These are phyloP conservation scores for Serilophus lunatus DNA, from an alignment of 2,113 vertebrate genomes.

Conservation along the genomic window DNA sequence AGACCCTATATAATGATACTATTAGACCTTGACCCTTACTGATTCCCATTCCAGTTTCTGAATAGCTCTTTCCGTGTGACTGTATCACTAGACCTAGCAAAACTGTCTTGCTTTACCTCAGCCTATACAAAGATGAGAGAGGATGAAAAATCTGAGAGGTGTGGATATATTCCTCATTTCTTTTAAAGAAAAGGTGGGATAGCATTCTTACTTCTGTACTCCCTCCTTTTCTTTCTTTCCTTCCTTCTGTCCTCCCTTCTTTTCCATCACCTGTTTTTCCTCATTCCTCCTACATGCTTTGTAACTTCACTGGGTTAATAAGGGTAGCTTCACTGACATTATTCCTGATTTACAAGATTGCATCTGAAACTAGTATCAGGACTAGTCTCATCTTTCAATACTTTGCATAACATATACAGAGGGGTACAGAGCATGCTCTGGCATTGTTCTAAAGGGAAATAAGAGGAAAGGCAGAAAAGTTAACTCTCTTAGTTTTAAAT, in stretches of 20 bases:
- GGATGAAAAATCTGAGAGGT: background rate
- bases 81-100: background rate
- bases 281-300: background rate
- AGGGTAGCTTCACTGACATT: background rate
- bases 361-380: background rate
- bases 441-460: background rate
- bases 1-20: background rate
- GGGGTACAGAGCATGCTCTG: background rate
- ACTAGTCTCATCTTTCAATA: background rate
- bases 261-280: background rate
- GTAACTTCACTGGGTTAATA: background rate
- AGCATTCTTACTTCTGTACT: background rate
- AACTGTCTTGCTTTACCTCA: background rate
- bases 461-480: background rate
- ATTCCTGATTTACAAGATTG: background rate
- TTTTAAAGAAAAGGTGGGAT: background rate
- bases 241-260: background rate
- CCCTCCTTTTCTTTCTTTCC: background rate
- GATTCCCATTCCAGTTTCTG: background rate
- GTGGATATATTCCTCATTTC: background rate
- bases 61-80: background rate
- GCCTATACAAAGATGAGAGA: background rate
- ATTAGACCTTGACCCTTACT: background rate
- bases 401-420: background rate
- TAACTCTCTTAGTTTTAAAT: background rate